These are phyloP conservation scores for Chrysemys picta DNA, from an alignment of 2,113 vertebrate genomes.

Conservation along the genomic window DNA sequence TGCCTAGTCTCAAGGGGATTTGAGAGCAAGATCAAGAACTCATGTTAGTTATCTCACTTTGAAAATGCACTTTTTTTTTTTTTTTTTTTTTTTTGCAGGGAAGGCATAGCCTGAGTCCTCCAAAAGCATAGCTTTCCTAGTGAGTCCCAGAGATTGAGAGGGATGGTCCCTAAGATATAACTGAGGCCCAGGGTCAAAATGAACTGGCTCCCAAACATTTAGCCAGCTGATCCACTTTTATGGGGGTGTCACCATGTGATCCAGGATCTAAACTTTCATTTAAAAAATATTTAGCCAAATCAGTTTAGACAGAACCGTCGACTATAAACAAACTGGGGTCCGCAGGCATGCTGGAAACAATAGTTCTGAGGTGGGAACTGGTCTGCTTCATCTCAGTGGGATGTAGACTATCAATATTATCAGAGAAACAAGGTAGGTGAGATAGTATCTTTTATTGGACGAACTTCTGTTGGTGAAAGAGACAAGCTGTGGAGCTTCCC, in stretches of 20 bases:
- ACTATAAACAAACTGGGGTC: background rate
- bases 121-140: background rate
- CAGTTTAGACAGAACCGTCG: background rate
- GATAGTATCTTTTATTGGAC: too few species aligned
- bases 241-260: background rate
- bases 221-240: background rate
- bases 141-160: background rate
- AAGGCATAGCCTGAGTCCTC: background rate
- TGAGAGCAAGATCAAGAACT: background rate
- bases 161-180: background rate
- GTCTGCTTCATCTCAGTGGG: background rate
- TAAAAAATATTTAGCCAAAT: background rate
- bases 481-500: too few species aligned
- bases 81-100: background rate
- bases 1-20: constrained; percentile 21
- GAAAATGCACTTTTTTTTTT: background rate
- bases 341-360: background rate
- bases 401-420: background rate
- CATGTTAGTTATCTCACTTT: background rate
- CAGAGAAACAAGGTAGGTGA: too few species aligned
- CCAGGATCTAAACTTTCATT: background rate
- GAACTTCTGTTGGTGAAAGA: too few species aligned
- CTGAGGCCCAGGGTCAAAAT: background rate
- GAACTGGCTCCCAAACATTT: background rate
- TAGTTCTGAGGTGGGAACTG: background rate